Conservation (phyloP, 2,888 invertebrate genomes). For the Lycophotia porphyrea region DNA sequence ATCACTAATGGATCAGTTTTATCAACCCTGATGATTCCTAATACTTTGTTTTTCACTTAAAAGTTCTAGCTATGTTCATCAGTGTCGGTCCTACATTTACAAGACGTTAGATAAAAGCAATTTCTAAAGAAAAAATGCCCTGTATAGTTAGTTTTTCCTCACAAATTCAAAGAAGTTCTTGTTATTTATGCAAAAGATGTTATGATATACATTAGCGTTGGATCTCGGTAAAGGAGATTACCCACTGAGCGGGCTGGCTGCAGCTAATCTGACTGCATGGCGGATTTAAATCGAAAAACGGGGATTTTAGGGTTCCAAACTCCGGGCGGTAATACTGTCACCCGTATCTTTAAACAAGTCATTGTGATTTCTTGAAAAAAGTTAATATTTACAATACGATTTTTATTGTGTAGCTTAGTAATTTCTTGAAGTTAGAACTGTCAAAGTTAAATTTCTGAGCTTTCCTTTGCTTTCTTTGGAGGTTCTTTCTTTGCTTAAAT, state of each 20-base stretch:
- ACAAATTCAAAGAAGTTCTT: slow-evolving; percentile 37
- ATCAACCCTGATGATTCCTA: not conserved
- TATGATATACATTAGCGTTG: slow-evolving; percentile 33
- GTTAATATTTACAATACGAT: too few species aligned
- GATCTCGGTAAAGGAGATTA: slow-evolving; percentile 25
- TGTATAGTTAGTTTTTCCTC: not conserved
- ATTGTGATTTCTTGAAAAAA: too few species aligned
- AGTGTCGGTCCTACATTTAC: not conserved
- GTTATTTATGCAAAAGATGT: slow-evolving; percentile 41
- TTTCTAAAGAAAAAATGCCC: not conserved
- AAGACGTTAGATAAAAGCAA: not conserved
- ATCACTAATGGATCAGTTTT: not conserved
- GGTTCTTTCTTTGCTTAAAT: too few species aligned
- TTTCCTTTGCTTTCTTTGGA: too few species aligned
- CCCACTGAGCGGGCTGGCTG: not conserved
- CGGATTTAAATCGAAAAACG: slow-evolving; percentile 1
- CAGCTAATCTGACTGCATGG: slow-evolving; percentile 34
- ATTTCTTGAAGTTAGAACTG: too few species aligned
- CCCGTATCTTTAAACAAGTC: too few species aligned
- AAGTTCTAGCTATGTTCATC: not conserved
- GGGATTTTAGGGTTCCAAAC: not conserved
- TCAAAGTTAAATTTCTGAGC: too few species aligned
- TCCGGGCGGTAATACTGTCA: too few species aligned
- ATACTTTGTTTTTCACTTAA: not conserved
- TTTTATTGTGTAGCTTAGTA: too few species aligned